Percentiles rank a stretch among this genome's conserved stretches.
These are phyloP conservation scores for Sceliomorpha sp. DNA, from an alignment of 2,888 invertebrate species.

Conservation along the genomic window DNA sequence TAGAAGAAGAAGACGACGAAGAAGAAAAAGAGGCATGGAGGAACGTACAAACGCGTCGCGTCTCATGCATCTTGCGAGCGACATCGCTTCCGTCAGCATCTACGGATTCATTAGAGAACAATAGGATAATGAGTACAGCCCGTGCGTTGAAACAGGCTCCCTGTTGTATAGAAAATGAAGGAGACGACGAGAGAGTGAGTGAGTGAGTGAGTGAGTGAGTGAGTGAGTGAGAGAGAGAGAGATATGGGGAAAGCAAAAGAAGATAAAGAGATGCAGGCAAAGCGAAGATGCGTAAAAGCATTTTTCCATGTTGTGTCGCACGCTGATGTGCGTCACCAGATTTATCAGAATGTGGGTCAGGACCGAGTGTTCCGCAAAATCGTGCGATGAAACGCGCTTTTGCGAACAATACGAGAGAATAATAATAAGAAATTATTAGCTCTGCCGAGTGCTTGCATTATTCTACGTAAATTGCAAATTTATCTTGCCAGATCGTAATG, in stretches of 20 bases:
- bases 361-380: constrained; percentile 10
- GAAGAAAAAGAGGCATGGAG: constrained; percentile 57
- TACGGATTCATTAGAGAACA: constrained; percentile 79
- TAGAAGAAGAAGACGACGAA: no score
- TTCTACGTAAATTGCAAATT: no score
- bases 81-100: constrained; percentile 76
- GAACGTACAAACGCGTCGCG: constrained; percentile 65
- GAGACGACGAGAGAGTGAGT: constrained; percentile 22
- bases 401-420: no score
- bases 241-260: no score
- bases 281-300: constrained; percentile 25
- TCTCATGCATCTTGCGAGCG: constrained; percentile 68
- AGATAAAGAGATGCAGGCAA: no score
- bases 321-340: constrained; percentile 24
- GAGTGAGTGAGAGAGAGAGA: no score
- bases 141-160: constrained; percentile 52
- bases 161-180: constrained; percentile 45
- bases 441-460: no score
- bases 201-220: no score
- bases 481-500: no score
- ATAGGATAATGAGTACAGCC: constrained; percentile 75
- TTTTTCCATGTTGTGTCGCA: constrained; percentile 25
- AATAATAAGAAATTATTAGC: no score
- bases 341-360: constrained; percentile 19
- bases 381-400: no score